A percentile compares a stretch with the other conserved stretches of the same genome.
phyloP scores from a whole-genome alignment of 2,888 invertebrate genomes.

The Agonum fuliginosum region DNA sequence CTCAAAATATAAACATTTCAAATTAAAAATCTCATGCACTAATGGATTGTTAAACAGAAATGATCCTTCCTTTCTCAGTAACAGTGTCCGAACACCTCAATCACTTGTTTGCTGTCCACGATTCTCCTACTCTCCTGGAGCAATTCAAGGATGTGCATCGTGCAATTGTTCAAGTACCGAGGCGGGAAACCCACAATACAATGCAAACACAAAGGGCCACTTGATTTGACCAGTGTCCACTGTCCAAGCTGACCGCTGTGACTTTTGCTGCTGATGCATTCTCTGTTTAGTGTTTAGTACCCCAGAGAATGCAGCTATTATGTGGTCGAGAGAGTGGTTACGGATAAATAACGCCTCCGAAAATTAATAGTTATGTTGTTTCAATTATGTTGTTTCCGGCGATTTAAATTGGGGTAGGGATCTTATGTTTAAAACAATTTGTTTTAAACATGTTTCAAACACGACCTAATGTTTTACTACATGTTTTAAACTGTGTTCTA shows the following conservation, averaged over 20 bases:
- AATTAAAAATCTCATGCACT: not conserved
- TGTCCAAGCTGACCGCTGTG: not conserved
- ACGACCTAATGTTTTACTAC: too few species aligned
- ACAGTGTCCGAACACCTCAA: not conserved
- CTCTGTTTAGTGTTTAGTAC: not conserved
- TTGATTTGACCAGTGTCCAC: constrained; percentile 32
- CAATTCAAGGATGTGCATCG: too few species aligned
- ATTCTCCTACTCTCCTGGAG: too few species aligned
- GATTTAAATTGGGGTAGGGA: too few species aligned
- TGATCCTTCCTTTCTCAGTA: not conserved
- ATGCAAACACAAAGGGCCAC: constrained; percentile 7
- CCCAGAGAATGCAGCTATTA: constrained; percentile 12
- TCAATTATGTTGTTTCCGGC: too few species aligned
- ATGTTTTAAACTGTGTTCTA: too few species aligned
- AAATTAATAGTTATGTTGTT: too few species aligned
- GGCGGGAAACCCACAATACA: not conserved
- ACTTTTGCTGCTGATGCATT: not conserved
- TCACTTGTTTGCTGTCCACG: not conserved
- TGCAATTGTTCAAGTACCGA: not conserved
- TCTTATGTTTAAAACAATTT: too few species aligned
- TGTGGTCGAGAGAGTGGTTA: too few species aligned
- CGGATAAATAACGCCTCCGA: too few species aligned
- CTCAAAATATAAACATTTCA: too few species aligned
- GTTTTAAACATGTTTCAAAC: too few species aligned
- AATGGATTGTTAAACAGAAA: not conserved